Evolutionary conservation across 2,888 invertebrate species (phyloP).

Genomic region (Geophilus truncorum): DNA sequence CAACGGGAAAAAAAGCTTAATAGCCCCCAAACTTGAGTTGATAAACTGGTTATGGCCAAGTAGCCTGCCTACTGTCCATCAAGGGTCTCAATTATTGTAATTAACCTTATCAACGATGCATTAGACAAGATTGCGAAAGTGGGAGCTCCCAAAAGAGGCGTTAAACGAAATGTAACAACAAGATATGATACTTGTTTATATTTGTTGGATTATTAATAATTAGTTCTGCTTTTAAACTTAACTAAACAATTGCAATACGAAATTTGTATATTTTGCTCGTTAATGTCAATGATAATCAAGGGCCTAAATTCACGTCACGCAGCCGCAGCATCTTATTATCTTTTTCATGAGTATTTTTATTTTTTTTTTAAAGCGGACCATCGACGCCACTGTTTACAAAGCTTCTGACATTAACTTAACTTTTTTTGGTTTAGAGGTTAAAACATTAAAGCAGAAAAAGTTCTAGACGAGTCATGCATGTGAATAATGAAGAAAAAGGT

Average conservation of each 20-base stretch:
- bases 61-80: slow-evolving; percentile 5
- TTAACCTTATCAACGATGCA: not conserved
- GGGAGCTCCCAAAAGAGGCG: not conserved
- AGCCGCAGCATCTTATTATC: not conserved
- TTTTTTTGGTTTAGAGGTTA: not conserved
- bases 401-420: not conserved
- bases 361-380: not conserved
- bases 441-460: not conserved
- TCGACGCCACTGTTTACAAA: not conserved
- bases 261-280: not conserved
- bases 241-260: not conserved
- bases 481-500: not conserved
- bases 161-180: not conserved
- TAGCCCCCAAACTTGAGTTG: not conserved
- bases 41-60: not conserved
- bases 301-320: not conserved
- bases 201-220: not conserved
- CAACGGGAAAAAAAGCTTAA: not conserved
- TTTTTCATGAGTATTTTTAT: not conserved
- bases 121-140: not conserved
- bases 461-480: not conserved
- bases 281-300: not conserved
- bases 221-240: not conserved
- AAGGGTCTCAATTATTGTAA: not conserved
- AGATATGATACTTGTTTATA: not conserved